Base-by-base conservation (phyloP, 2,888 invertebrate species). In the Tipula lateralis region DNA sequence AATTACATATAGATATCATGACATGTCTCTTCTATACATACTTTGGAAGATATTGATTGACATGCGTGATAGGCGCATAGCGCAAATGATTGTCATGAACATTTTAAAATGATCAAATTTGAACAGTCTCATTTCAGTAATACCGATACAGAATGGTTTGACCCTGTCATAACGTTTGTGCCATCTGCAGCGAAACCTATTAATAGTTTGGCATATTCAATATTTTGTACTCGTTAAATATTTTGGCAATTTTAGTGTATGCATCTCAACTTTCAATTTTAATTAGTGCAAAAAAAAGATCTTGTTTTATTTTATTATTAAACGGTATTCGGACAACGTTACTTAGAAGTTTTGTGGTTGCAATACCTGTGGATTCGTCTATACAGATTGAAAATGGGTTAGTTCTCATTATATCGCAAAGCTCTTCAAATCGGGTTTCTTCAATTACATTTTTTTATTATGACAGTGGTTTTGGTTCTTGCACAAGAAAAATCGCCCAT, bases 151-250 rank as follows among this genome's bases (percentile, higher is more conserved):
- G 50, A 50, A 50, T 50, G 50, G 16, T n/a, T 66, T 66, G 24
- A 2, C 66, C 80, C 80, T 7, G 80, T 80, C 80, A 80, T 80
- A 7, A 80, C 80, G 86, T 87, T 89, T 2, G 89, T 88, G 12
- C 89, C 88, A 87, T 89, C 89, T 4, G 88, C 87, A 30, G 87
- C 88, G 86, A 89, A 89, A 0, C 88, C 88, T 82, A 89, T 87
- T 86, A 88, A 86, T 66, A 88, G 87, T 80, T 80, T 4, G 16
- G 3, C 19, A 1, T 66, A 66, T 2, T 66, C 85, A 85, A 88
- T 87, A 39, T 86, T 85, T 85, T 87, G 36, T n/a, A n/a, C 19
- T 86, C 83, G 7, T 84, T 30, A 85, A 87, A 87, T 85, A 81
- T 84, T 86, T 87, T 86, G 16, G 87, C 84, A 84, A 85, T 85